Base-by-base conservation (phyloP, 2,797 vertebrate species). In the Syndactyla subalaris region DNA sequence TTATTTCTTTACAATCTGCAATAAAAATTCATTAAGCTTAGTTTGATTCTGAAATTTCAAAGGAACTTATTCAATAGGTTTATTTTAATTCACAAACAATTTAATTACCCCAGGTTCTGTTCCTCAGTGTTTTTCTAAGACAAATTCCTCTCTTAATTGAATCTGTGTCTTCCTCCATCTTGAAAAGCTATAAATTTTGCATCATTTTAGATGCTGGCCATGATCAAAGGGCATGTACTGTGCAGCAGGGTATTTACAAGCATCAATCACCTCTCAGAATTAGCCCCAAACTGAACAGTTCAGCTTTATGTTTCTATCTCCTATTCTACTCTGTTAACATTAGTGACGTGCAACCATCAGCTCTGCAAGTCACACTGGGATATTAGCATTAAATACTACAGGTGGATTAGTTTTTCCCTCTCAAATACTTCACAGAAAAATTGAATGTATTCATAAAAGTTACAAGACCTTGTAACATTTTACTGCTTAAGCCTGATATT, bases 11-110 rank as follows among this genome's bases (percentile, higher is more conserved):
- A 38, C 43, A 46, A 72, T 89, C n/a, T 79, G 23, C 61, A 96
- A 85, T 85, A 88, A 96, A 93, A 97, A 85, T n/a, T 91, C 77
- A 96, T 96, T 97, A 94, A 86, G 39, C 38, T 84, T 45, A 88
- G 19, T 51, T 91, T 96, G 43, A 77, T 66, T 95, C 49, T 91
- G 49, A 89, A 91, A 94, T 92, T 96, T 77, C 45, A 70, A 72
- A 93, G 34, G 20, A 61, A 67, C 91, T 86, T 62, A 65, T 85
- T 94, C 70, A 85, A 66, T 90, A 87, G 75, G 36, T 74, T 95
- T 23, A 73, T 94, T 93, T 86, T 81, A 52, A 89, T 93, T 95
- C 70, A 92, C 49, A 92, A 87, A 92, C 49, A 92, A 85, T 51
- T 78, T 91, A 88, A 89, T 95, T 91, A 93, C 10, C 3, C 22